Conservation (phyloP, 2,113 vertebrate genomes). For the Epinephelus cyanopodus region DNA sequence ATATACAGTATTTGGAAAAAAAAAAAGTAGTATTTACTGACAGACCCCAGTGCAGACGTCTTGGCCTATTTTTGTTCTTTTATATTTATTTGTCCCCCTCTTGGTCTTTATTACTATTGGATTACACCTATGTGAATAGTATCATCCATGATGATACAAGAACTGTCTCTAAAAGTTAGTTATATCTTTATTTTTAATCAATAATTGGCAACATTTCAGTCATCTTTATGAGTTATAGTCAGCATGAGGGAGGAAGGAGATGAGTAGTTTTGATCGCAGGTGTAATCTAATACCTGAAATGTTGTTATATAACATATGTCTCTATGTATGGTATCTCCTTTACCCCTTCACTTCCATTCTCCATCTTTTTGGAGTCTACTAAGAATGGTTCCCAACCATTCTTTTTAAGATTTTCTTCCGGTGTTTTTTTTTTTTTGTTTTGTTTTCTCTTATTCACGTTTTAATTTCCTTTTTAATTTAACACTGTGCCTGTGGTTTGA, state of each 20-base stretch:
- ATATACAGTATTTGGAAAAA: not conserved
- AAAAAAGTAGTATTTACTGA: not conserved
- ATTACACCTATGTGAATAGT: slow-evolving; percentile 81
- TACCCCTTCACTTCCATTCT: slow-evolving; percentile 85
- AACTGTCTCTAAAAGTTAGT: not conserved
- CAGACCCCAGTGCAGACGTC: slow-evolving; percentile 20
- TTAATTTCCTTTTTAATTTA: slow-evolving; percentile 78
- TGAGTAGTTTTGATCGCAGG: slow-evolving; percentile 62
- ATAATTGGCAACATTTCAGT: slow-evolving; percentile 2
- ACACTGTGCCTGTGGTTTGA: slow-evolving; percentile 93
- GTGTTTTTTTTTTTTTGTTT: slow-evolving; percentile 21
- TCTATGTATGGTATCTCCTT: slow-evolving; percentile 75
- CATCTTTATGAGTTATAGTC: not conserved
- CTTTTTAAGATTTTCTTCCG: slow-evolving; percentile 67
- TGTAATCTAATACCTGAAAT: slow-evolving; percentile 87
- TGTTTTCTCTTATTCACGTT: slow-evolving; percentile 52
- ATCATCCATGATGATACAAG: slow-evolving; percentile 38
- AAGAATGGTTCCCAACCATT: slow-evolving; percentile 91
- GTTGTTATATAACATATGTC: slow-evolving; percentile 81
- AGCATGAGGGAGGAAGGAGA: not conserved
- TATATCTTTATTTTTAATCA: not conserved
- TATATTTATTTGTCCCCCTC: slow-evolving; percentile 69
- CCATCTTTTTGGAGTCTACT: slow-evolving; percentile 83
- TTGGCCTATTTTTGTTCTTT: not conserved
- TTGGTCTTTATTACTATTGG: slow-evolving; percentile 89